Evolutionary conservation across 2,797 vertebrate species (phyloP).

Genomic region (Gila robusta): DNA sequence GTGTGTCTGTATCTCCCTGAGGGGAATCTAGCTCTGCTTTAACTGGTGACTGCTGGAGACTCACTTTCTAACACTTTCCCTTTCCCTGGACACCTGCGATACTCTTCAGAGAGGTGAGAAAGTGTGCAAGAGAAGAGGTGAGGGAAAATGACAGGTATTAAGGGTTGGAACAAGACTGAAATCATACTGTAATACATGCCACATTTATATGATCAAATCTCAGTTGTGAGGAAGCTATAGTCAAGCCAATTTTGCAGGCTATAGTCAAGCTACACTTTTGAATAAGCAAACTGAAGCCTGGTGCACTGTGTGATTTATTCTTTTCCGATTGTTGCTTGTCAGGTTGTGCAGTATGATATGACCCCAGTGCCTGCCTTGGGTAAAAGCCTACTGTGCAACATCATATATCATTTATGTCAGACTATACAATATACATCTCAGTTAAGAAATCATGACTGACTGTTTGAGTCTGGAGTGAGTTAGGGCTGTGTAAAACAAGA

Average conservation of each 20-base stretch:
- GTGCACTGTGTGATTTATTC: not conserved
- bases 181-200: not conserved
- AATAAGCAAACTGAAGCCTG: not conserved
- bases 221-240: not conserved
- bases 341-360: not conserved
- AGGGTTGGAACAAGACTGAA: not conserved
- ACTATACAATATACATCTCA: not conserved
- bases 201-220: not conserved
- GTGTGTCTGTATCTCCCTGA: conserved; percentile 14
- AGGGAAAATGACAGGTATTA: not conserved
- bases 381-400: conserved; percentile 1
- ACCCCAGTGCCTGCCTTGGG: not conserved
- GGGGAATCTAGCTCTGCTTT: conserved; percentile 40
- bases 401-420: conserved; percentile 5
- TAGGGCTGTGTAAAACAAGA: not conserved
- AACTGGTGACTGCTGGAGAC: conserved; percentile 56
- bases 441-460: not conserved
- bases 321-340: not conserved
- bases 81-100: conserved; percentile 16
- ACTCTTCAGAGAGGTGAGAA: conserved; percentile 17
- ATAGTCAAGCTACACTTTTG: not conserved
- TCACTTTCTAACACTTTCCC: conserved; percentile 13
- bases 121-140: not conserved
- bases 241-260: not conserved
- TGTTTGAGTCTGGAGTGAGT: not conserved